Percentiles rank a stretch among this genome's conserved stretches.
Evolutionary conservation across 2,113 vertebrate genomes (phyloP).

Genomic region (Cyanoderma ruficeps): DNA sequence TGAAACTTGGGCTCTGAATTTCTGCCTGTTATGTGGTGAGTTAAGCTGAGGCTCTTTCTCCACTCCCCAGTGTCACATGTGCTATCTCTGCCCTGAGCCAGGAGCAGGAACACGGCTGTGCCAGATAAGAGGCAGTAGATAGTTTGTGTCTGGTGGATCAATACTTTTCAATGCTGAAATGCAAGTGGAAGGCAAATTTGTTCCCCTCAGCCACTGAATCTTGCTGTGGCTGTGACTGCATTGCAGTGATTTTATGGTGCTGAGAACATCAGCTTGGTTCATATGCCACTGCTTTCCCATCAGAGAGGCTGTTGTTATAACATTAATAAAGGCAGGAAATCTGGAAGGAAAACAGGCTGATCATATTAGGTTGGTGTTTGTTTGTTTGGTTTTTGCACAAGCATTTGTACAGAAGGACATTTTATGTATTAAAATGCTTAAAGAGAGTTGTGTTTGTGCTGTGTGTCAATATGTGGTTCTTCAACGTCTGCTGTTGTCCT

Average conservation of each 20-base stretch:
- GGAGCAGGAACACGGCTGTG: not conserved
- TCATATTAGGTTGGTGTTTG: not conserved
- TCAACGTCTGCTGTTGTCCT: not conserved
- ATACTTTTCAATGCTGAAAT: not conserved
- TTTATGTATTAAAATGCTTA: not conserved
- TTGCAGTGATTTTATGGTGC: not conserved
- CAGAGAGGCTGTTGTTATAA: not conserved
- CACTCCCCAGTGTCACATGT: not conserved
- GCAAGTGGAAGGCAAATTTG: not conserved
- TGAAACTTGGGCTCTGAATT: not conserved
- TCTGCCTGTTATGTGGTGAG: not conserved
- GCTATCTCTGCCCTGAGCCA: not conserved
- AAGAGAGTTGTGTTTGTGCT: not conserved
- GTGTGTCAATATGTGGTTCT: fast-evolving
- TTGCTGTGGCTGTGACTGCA: slow-evolving; percentile 12
- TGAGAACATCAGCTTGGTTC: not conserved
- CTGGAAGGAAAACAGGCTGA: not conserved
- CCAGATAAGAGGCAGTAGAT: not conserved
- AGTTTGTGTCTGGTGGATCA: not conserved
- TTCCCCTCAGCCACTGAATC: not conserved
- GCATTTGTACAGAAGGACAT: not conserved
- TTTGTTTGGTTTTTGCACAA: not conserved
- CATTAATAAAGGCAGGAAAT: not conserved
- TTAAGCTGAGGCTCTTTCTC: not conserved
- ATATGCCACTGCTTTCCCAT: not conserved